phyloP scores from a whole-genome alignment of 2,888 invertebrate genomes.

The Eristalinus aeneus region DNA sequence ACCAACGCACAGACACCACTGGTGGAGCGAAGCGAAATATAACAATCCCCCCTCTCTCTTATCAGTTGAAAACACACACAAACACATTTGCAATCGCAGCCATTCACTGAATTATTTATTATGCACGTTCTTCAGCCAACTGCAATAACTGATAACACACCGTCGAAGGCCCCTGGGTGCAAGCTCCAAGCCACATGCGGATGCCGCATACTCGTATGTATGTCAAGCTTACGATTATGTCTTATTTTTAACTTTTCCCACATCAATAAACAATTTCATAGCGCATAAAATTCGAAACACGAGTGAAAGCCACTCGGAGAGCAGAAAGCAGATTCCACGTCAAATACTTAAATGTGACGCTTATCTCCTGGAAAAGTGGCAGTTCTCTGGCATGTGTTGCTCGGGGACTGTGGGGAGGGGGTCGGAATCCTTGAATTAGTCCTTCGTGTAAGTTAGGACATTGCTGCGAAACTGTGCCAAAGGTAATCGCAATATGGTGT shows the following conservation, averaged over 20 bases:
- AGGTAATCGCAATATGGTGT: slow-evolving; percentile 30
- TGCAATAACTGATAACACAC: neutral
- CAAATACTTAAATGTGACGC: neutral
- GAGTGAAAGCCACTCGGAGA: neutral
- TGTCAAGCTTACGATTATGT: slow-evolving; percentile 14
- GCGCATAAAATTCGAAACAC: slow-evolving; percentile 7
- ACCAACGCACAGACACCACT: neutral
- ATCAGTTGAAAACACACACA: neutral
- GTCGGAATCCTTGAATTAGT: neutral
- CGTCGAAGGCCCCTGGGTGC: neutral
- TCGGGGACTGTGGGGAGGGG: neutral
- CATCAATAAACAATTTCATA: slow-evolving; percentile 7
- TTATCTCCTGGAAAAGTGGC: slow-evolving; percentile 9
- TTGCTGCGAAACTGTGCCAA: slow-evolving; percentile 33
- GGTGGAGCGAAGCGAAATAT: neutral
- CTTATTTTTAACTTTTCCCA: neutral
- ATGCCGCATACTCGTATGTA: neutral
- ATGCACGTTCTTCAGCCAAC: neutral
- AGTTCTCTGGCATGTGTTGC: neutral
- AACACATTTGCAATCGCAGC: neutral
- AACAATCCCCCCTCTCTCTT: neutral
- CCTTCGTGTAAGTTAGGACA: slow-evolving; percentile 53
- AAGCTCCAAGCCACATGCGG: neutral
- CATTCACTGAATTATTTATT: neutral
- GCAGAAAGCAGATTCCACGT: neutral